phyloP scores from a whole-genome alignment of 2,113 vertebrate genomes.

The Etheostoma spectabile region DNA sequence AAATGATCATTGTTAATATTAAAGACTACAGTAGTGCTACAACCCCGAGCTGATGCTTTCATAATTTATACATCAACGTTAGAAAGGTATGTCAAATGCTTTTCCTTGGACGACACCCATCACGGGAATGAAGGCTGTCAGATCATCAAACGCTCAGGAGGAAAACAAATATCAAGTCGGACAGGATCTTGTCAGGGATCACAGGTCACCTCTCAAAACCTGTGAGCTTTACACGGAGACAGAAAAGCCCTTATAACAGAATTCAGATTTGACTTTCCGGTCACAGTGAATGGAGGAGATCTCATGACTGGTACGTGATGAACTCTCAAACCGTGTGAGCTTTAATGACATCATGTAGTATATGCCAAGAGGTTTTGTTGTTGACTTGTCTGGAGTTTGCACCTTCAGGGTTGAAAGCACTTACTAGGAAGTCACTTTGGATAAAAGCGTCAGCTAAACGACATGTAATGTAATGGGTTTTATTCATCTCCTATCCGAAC shows the following conservation, averaged over 20 bases:
- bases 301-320: slow-evolving; percentile 25
- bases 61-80: slow-evolving; percentile 36
- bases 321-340: background rate
- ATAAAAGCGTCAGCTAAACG: too few species aligned
- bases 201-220: slow-evolving; percentile 27
- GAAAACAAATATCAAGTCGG: slow-evolving; percentile 36
- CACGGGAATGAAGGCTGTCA: slow-evolving; percentile 17
- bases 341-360: background rate
- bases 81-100: background rate
- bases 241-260: background rate
- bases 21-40: background rate
- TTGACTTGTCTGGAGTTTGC: too few species aligned
- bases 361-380: too few species aligned
- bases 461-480: too few species aligned
- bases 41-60: slow-evolving; percentile 29
- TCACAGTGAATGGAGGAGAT: background rate
- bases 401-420: too few species aligned
- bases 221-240: background rate
- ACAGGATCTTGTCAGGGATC: slow-evolving; percentile 51
- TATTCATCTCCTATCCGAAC: background rate
- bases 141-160: slow-evolving; percentile 42
- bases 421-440: too few species aligned
- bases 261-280: slow-evolving; percentile 18
- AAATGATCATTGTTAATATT: background rate
- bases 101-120: background rate